phyloP scores from a whole-genome alignment of 2,113 vertebrate genomes.

The Nothoprocta pentlandii region DNA sequence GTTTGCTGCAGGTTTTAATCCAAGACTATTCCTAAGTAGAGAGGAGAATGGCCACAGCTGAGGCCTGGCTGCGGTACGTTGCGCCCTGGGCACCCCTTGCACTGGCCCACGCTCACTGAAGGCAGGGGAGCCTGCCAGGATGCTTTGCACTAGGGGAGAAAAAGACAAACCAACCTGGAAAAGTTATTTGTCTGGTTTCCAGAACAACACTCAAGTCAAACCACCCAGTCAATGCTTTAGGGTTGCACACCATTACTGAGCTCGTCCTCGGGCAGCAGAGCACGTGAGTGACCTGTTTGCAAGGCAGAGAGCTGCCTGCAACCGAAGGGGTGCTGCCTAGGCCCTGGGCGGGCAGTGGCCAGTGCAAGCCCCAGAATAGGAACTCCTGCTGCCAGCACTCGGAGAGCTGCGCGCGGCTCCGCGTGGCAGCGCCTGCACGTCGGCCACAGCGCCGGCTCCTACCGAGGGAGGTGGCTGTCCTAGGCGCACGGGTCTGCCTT shows the following conservation, averaged over 20 bases:
- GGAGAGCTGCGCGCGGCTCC: neutral
- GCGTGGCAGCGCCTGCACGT: too few species aligned
- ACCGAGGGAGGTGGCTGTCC: too few species aligned
- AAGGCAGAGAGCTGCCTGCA: neutral
- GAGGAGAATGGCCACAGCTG: neutral
- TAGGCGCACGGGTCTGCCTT: too few species aligned
- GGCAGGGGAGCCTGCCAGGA: accelerated
- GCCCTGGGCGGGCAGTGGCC: neutral
- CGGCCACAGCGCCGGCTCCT: too few species aligned
- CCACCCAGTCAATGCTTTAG: neutral
- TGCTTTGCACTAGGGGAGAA: neutral
- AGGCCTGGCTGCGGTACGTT: accelerated
- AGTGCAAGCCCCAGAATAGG: neutral
- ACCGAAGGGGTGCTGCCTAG: accelerated
- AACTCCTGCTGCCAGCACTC: accelerated
- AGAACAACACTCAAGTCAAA: neutral
- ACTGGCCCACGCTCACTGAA: accelerated
- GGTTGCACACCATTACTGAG: neutral
- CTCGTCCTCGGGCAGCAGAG: too few species aligned
- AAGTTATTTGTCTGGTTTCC: neutral
- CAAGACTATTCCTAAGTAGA: neutral
- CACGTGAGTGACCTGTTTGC: neutral
- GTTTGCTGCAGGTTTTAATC: neutral
- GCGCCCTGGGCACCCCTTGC: neutral
- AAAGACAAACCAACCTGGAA: neutral